Percentiles rank a stretch among this genome's conserved stretches.
phyloP scores from a whole-genome alignment of 2,113 vertebrate genomes.

The Coryphaenoides rupestris region DNA sequence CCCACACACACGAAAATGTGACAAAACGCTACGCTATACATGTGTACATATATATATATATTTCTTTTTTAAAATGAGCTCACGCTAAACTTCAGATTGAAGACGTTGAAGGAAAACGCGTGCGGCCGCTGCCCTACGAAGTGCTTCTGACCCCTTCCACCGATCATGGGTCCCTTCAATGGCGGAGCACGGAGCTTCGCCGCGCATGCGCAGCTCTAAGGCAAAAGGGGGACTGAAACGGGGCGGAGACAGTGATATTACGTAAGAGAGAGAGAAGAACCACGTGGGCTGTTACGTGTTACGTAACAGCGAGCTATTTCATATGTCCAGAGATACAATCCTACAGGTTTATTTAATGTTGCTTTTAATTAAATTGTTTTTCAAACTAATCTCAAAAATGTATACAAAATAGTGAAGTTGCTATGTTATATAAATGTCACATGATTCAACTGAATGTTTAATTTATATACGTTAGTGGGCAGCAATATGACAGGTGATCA shows the following conservation, averaged over 20 bases:
- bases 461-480: too few relatives aligned
- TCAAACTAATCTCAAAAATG: too few relatives aligned
- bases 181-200: constrained; percentile 47
- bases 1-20: constrained; percentile 16
- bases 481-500: too few relatives aligned
- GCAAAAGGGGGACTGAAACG: constrained; percentile 8
- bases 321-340: constrained; percentile 13
- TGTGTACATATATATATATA: too few relatives aligned
- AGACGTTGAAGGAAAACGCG: constrained; percentile 33
- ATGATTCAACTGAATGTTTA: too few relatives aligned
- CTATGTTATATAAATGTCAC: too few relatives aligned
- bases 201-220: constrained; percentile 45
- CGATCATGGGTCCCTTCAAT: constrained; percentile 59
- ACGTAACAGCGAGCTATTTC: constrained; percentile 56
- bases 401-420: too few relatives aligned
- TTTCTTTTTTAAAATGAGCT: constrained; percentile 31
- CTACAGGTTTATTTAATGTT: neutral
- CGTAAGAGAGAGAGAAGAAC: constrained; percentile 29
- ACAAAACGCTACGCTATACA: neutral
- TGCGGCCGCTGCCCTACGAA: constrained; percentile 39
- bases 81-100: constrained; percentile 32
- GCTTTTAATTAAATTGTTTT: too few relatives aligned
- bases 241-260: constrained; percentile 45
- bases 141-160: constrained; percentile 63
- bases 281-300: constrained; percentile 47